Evolutionary conservation across 1,140 invertebrate species (phyloP).

Genomic region (Gryon sp.): DNA sequence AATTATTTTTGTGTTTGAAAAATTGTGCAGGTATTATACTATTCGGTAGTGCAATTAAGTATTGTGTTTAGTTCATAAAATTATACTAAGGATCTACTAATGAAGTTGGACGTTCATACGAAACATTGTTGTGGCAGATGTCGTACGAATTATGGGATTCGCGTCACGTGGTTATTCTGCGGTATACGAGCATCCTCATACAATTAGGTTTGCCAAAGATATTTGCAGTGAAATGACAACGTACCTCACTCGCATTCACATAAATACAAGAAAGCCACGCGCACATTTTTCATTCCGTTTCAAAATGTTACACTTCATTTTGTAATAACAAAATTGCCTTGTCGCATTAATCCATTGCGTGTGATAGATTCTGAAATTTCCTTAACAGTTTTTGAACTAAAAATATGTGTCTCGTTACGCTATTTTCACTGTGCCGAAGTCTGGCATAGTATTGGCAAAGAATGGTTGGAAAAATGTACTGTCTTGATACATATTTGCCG

Average conservation of each 20-base stretch:
- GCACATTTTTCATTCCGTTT: conserved; percentile 1
- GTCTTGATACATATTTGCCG: too few species aligned
- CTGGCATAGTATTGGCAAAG: too few species aligned
- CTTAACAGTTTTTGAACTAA: too few species aligned
- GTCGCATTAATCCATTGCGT: too few species aligned
- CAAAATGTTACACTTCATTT: too few species aligned
- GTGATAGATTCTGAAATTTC: too few species aligned
- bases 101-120: conserved; percentile 56
- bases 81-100: conserved; percentile 52
- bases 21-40: not conserved
- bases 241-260: conserved; percentile 11
- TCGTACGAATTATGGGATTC: conserved; percentile 61
- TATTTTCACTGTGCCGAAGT: too few species aligned
- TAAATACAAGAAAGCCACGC: conserved; percentile 11
- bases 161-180: conserved; percentile 64
- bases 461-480: too few species aligned
- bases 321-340: too few species aligned
- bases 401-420: too few species aligned
- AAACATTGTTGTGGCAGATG: conserved; percentile 64
- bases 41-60: conserved; percentile 6
- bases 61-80: conserved; percentile 34
- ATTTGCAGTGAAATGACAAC: conserved; percentile 42
- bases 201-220: conserved; percentile 60
- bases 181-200: conserved; percentile 46
- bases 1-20: not conserved